Evolutionary conservation across 2,113 vertebrate species (phyloP).

Genomic region (Ranitomeya imitator): DNA sequence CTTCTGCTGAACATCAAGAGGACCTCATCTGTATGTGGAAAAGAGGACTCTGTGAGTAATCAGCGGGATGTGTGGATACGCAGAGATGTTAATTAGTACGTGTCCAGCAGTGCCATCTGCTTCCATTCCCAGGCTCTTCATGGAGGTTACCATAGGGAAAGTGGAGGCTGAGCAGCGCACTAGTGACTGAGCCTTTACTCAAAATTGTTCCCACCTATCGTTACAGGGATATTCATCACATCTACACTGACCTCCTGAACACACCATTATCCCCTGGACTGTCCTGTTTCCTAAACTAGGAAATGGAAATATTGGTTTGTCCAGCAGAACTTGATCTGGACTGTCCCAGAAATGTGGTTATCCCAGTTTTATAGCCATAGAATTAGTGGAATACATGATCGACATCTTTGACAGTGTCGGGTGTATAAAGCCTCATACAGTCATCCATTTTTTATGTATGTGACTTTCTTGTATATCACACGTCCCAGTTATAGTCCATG

Average conservation of each 20-base stretch:
- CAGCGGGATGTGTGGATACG: neutral
- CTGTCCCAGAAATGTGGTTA: neutral
- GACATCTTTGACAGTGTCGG: neutral
- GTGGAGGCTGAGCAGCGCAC: neutral
- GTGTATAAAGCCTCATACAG: neutral
- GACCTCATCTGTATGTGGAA: neutral
- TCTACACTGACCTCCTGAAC: neutral
- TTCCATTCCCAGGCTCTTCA: neutral
- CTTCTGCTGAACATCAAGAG: neutral
- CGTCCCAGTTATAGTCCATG: too few relatives aligned
- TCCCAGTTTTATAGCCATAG: neutral
- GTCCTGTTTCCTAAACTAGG: neutral
- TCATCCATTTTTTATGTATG: too few relatives aligned
- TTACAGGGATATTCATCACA: neutral
- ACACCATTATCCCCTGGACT: neutral
- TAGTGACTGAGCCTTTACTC: neutral
- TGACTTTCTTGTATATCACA: too few relatives aligned
- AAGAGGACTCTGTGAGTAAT: neutral
- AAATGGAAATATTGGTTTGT: neutral
- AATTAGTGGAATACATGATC: neutral
- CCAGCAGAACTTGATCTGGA: neutral
- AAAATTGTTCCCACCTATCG: neutral
- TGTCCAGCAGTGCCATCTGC: neutral
- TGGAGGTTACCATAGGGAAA: conserved; percentile 21
- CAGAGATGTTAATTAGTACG: neutral